Evolutionary conservation across 2,797 vertebrate species (phyloP).

Genomic region (Pygocentrus nattereri): DNA sequence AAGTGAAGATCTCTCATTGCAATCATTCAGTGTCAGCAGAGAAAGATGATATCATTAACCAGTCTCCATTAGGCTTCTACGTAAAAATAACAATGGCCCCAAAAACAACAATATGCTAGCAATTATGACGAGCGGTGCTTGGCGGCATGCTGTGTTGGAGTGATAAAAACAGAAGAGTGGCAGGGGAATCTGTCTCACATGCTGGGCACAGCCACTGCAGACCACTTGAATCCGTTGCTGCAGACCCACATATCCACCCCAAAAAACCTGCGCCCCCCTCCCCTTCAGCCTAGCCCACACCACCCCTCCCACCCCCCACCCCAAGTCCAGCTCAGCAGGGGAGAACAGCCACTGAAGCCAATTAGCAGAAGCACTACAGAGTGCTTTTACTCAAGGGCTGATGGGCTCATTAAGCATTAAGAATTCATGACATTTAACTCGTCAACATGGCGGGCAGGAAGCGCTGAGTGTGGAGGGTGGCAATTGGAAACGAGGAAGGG

Average conservation of each 20-base stretch:
- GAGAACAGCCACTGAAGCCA: conserved; percentile 77
- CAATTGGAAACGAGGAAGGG: conserved; percentile 42
- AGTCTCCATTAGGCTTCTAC: conserved; percentile 10
- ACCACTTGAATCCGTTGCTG: conserved; percentile 19
- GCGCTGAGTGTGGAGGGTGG: conserved; percentile 32
- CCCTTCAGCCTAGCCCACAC: conserved; percentile 1
- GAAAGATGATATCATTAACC: conserved; percentile 27
- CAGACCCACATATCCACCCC: conserved; percentile 19
- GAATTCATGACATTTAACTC: conserved; percentile 82
- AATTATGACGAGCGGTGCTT: background rate
- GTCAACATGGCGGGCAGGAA: conserved; percentile 69
- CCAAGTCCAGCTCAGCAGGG: conserved; percentile 65
- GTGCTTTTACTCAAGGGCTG: conserved; percentile 71
- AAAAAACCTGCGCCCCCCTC: conserved; percentile 17
- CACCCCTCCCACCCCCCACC: conserved; percentile 41
- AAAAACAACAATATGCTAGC: background rate
- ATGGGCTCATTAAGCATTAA: conserved; percentile 85
- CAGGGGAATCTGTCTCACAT: conserved; percentile 11
- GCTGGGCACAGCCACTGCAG: conserved; percentile 16
- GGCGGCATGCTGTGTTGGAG: background rate
- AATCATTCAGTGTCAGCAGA: conserved; percentile 28
- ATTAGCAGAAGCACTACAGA: conserved; percentile 87
- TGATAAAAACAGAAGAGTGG: conserved; percentile 10
- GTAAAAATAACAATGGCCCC: conserved; percentile 28
- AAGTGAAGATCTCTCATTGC: background rate